Conservation (phyloP, 37 sponge, comb jelly and placozoan species). For the Mnemiopsis leidyi region DNA sequence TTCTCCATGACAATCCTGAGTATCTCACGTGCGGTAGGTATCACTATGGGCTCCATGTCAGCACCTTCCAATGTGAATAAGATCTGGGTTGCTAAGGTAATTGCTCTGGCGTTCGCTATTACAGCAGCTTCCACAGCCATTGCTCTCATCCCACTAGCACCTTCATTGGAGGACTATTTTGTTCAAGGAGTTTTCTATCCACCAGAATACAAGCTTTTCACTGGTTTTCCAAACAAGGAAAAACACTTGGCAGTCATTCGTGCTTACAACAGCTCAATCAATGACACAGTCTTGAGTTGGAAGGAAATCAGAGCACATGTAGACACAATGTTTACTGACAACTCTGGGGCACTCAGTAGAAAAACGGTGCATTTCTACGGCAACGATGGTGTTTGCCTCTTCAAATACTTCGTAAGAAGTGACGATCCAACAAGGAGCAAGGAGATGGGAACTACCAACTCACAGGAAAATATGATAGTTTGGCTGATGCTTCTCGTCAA, state of each 20-base stretch:
- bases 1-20: conserved; percentile 31
- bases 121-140: background rate
- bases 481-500: background rate
- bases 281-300: background rate
- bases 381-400: background rate
- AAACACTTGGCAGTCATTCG: background rate
- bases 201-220: background rate
- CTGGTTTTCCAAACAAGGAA: background rate
- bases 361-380: conserved; percentile 2
- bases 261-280: background rate
- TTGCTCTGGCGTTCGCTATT: background rate
- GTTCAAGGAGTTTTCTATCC: background rate
- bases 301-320: background rate
- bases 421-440: background rate
- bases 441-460: background rate
- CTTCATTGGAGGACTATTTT: background rate
- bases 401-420: conserved; percentile 13
- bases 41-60: background rate
- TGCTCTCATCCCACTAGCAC: background rate
- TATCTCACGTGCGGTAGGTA: background rate
- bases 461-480: background rate
- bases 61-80: background rate
- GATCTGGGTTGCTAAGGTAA: background rate
- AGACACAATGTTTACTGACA: background rate
- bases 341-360: background rate